Base-by-base conservation (phyloP, 1,140 invertebrate genomes). In the Calephelis nemesis region DNA sequence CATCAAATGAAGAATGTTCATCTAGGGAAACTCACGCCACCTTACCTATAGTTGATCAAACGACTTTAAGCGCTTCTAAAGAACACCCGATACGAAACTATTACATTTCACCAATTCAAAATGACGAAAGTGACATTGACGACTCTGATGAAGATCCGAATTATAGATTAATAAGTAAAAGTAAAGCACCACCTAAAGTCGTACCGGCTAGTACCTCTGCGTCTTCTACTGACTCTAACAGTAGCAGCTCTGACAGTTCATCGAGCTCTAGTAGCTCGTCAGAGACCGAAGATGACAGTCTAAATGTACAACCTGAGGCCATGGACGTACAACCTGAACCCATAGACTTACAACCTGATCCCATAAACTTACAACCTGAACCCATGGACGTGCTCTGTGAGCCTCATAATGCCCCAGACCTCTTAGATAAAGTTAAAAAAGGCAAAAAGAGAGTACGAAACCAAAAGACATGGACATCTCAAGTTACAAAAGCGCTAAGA, bases 401-500 rank as follows among this genome's bases (percentile, higher is more conserved):
- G 15, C 15, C 15, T 19, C 15, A 19, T 19, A 19, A 19, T 19
- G 15, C 15, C n/a, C 49, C 40, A 72, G 62, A 48, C 47, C 58
- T 62, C 62, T 47, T 47, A 47, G 45, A 7, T 7, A 7, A 47
- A 10, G 50, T 15, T 15, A 52, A 52, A 7, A 45, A 60, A 62
- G 58, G 19, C 63, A 69, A 62, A 65, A 48, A 74, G 63, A 67
- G n/a, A 47, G 45, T 8, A 65, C n/a, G 65, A 8, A 67, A 67
- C 58, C 52, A 50, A 67, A 40, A 11, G 39, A 67, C 40, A 30
- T 74, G 74, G 72, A 76, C 74, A 48, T 7, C 60, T 3, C 70
- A 74, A 10, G n/a, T 74, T 12, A 62, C 62, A 3, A 79, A 79
- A 62, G 1, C 10, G 8, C 69, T 79, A 5, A 65, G 60, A 63